Evolutionary conservation across 2,113 vertebrate genomes (phyloP).

Genomic region (Ceratotherium simum): DNA sequence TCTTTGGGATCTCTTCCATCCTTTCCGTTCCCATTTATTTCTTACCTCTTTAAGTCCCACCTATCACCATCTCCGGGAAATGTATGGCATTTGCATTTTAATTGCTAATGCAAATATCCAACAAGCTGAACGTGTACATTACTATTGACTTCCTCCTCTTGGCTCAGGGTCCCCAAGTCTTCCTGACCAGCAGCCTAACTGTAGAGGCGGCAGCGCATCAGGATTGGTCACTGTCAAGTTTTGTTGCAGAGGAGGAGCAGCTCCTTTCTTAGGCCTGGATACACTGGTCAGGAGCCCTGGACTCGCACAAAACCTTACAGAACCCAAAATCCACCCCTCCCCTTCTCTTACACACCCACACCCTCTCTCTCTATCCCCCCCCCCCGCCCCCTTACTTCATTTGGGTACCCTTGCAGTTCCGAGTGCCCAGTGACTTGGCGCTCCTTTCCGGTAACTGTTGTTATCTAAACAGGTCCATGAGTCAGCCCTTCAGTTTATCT

Average conservation of each 20-base stretch:
- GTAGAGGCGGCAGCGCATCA: fast-evolving
- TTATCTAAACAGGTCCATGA: too few species aligned
- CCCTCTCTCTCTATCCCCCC: background rate
- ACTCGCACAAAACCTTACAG: background rate
- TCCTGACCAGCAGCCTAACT: too few species aligned
- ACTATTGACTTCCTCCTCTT: background rate
- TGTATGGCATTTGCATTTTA: fast-evolving
- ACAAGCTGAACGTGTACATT: fast-evolving
- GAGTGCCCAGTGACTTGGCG: background rate
- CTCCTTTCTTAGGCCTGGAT: background rate
- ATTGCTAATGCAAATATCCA: too few species aligned
- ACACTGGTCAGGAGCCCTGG: background rate
- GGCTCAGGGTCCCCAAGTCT: background rate
- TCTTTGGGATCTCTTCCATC: background rate
- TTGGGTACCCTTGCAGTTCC: background rate
- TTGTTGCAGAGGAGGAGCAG: background rate
- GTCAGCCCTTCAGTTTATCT: background rate
- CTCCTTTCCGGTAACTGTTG: background rate
- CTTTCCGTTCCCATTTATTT: background rate
- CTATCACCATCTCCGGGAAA: background rate
- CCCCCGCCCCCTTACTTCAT: background rate
- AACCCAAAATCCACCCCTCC: background rate
- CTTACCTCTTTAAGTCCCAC: background rate
- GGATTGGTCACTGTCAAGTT: background rate
- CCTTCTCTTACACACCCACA: background rate